Evolutionary conservation across 2,888 invertebrate species (phyloP), one percentile per base, ranked within the genome.

Genomic region (Agrilus mali): DNA sequence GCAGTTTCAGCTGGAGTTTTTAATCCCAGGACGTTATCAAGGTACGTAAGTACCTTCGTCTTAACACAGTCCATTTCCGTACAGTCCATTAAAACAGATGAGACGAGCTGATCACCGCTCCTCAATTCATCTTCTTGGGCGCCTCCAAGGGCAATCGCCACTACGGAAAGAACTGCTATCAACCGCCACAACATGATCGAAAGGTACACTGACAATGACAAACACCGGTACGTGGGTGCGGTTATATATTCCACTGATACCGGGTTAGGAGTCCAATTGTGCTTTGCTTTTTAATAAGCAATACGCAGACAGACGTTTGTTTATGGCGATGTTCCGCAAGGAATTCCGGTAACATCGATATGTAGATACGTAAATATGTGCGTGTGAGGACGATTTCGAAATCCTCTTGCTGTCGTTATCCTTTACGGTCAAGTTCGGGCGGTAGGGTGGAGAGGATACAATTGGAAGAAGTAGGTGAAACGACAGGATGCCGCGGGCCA

Each of bases 11-110:
- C 27, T 10, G 27, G 27, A 27, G 27, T 27, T 27, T 27, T 27
- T 27, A 27, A 27, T 27, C 27, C 27, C 27, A 27, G 27, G 10
- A 27, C 27, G 10, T 27, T 27, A 64, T 86, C 85, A 69, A 88
- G 69, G 67, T 80, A 86, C 43, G 74, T 75, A 27, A 88, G 70
- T 56, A 86, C 82, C 68, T 84, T 82, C 64, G 77, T 75, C 68
- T 86, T 86, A 53, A 86, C 73, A 58, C 86, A 87, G 38, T 73
- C 70, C 61, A 78, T 75, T 63, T 84, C 80, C 7, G 77, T 75
- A 70, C 88, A 87, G 61, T 80, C 79, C 68, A 79, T 78, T 55
- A 86, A 71, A 56, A 82, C 79, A 59, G 77, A 74, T 45, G 79
- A 73, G 53, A 86, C 73, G 38, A 86, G 68, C 62, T 82, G 78